These are phyloP conservation scores for Psix sp. DNA, from an alignment of 1,140 invertebrate species.

Conservation along the genomic window DNA sequence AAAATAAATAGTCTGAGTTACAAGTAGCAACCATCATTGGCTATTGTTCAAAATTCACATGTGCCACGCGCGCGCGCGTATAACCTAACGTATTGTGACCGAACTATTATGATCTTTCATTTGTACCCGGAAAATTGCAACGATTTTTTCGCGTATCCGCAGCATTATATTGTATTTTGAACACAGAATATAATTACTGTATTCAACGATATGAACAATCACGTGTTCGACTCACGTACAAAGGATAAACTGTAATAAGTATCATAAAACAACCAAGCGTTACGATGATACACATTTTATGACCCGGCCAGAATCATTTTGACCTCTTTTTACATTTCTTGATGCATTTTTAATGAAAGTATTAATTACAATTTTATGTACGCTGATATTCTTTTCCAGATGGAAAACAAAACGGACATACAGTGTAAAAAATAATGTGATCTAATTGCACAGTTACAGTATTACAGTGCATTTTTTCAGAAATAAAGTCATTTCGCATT, in stretches of 20 bases:
- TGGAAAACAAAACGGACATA: no score
- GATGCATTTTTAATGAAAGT: no score
- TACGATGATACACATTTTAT: neutral
- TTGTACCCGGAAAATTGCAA: constrained; percentile 16
- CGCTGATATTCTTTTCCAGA: no score
- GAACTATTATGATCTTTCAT: constrained; percentile 32
- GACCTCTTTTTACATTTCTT: no score
- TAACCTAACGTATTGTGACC: constrained; percentile 26
- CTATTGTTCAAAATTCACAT: constrained; percentile 37
- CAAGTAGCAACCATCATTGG: constrained; percentile 44
- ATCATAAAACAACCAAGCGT: constrained; percentile 22
- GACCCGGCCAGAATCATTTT: no score
- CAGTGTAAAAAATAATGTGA: no score
- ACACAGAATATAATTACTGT: constrained; percentile 14
- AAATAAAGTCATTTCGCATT: no score
- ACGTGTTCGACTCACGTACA: constrained; percentile 10
- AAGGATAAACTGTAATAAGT: constrained; percentile 43
- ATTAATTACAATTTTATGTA: no score
- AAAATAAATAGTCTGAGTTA: constrained; percentile 29
- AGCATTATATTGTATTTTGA: constrained; percentile 14
- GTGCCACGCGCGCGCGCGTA: constrained; percentile 15
- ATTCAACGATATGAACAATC: constrained; percentile 3
- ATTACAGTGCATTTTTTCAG: no score
- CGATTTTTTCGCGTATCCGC: constrained; percentile 28
- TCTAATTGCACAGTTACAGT: no score